Percentiles rank a stretch among this genome's conserved stretches.
These are phyloP conservation scores for Apis florea DNA, from an alignment of 1,140 invertebrate genomes.

Conservation along the genomic window DNA sequence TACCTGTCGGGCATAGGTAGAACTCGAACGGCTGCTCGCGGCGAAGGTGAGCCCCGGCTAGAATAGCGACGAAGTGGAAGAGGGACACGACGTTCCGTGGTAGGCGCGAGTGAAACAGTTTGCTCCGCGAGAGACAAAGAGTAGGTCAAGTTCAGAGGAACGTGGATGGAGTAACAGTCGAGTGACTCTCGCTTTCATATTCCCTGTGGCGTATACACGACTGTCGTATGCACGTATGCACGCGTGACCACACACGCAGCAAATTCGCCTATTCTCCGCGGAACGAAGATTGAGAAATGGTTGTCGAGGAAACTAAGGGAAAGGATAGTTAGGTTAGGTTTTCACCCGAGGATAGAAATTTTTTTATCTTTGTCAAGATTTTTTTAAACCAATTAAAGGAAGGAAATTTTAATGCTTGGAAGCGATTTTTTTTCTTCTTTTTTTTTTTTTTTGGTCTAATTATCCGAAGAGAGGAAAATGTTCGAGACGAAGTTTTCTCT, in stretches of 20 bases:
- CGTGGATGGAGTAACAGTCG: slow-evolving; percentile 61
- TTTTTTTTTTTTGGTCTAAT: too few species aligned
- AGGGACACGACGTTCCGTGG: slow-evolving; percentile 4
- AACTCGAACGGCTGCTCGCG: slow-evolving; percentile 26
- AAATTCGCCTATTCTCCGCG: neutral
- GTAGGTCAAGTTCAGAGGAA: slow-evolving; percentile 70
- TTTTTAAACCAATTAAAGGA: too few species aligned
- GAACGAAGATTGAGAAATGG: neutral
- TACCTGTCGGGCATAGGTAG: slow-evolving; percentile 50
- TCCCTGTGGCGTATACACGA: slow-evolving; percentile 28
- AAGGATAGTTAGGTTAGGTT: neutral
- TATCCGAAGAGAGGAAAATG: too few species aligned
- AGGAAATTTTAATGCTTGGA: too few species aligned
- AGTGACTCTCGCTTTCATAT: slow-evolving; percentile 67
- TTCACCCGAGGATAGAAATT: too few species aligned
- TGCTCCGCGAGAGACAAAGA: slow-evolving; percentile 52
- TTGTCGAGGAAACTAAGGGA: neutral
- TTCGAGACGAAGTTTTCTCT: too few species aligned
- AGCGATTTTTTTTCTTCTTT: too few species aligned
- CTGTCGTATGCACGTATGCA: slow-evolving; percentile 50
- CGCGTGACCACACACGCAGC: slow-evolving; percentile 22
- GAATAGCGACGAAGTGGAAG: slow-evolving; percentile 4
- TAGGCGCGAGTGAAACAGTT: slow-evolving; percentile 15
- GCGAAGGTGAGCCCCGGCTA: slow-evolving; percentile 27
- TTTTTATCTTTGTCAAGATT: too few species aligned